These are phyloP conservation scores for Dryobotodes eremita DNA, from an alignment of 2,888 invertebrate species.

Conservation along the genomic window DNA sequence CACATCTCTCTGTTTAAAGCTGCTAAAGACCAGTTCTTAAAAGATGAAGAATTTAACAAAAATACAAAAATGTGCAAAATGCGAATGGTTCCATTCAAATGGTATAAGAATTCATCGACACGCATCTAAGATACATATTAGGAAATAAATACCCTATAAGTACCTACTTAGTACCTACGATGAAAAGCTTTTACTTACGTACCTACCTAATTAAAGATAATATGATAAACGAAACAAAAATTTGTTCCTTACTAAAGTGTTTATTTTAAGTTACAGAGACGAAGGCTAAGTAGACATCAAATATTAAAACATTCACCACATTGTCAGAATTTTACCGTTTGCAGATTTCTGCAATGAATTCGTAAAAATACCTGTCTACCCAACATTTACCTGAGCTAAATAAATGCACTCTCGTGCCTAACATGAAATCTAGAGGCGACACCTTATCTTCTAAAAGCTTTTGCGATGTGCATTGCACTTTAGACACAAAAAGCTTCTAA, in stretches of 20 bases:
- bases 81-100: not conserved
- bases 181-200: not conserved
- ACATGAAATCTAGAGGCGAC: not conserved
- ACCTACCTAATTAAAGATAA: not conserved
- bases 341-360: not conserved
- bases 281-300: not conserved
- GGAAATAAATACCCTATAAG: too few species aligned
- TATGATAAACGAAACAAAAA: not conserved
- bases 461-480: slow-evolving; percentile 20
- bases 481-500: slow-evolving; percentile 23
- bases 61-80: not conserved
- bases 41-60: not conserved
- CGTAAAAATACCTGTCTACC: not conserved
- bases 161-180: not conserved
- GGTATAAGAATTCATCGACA: not conserved
- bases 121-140: not conserved
- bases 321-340: not conserved
- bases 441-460: slow-evolving; percentile 25
- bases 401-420: not conserved
- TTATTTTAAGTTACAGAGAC: not conserved
- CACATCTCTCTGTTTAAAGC: not conserved
- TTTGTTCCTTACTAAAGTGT: too few species aligned
- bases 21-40: not conserved
- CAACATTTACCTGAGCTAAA: slow-evolving; percentile 4
- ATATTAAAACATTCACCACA: not conserved